Conservation (phyloP, 2,888 invertebrate genomes). For the Spicauda simplicius region DNA sequence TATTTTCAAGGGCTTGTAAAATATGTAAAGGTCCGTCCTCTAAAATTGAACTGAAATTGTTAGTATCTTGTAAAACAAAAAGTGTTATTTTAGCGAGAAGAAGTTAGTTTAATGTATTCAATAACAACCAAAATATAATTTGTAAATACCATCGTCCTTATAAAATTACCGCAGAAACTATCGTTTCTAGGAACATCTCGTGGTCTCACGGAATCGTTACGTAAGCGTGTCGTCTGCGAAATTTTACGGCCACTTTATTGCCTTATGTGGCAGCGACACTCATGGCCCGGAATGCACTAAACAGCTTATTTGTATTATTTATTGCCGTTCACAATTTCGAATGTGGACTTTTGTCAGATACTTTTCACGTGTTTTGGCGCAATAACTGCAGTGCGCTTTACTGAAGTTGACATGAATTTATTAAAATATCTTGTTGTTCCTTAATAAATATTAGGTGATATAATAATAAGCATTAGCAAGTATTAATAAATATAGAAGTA, state of each 20-base stretch:
- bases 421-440: too few relatives aligned
- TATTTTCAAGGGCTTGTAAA: too few relatives aligned
- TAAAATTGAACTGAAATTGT: too few relatives aligned
- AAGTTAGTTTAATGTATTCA: too few relatives aligned
- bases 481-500: too few relatives aligned
- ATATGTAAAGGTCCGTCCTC: too few relatives aligned
- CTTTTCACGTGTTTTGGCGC: constrained; percentile 3
- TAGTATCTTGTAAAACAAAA: too few relatives aligned
- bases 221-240: neutral
- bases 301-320: constrained; percentile 8
- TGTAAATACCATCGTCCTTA: too few relatives aligned
- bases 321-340: neutral
- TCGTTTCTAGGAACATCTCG: neutral
- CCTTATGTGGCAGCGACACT: neutral
- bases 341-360: neutral
- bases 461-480: too few relatives aligned
- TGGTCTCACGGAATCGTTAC: neutral
- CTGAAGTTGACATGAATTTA: neutral
- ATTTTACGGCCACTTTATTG: neutral
- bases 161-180: neutral
- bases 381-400: neutral
- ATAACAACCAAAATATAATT: too few relatives aligned
- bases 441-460: too few relatives aligned
- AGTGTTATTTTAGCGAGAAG: too few relatives aligned
- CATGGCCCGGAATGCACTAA: constrained; percentile 1